Percentiles rank a stretch among this genome's conserved stretches.
Conservation (phyloP, 2,888 invertebrate species). For the Ophion costatus region DNA sequence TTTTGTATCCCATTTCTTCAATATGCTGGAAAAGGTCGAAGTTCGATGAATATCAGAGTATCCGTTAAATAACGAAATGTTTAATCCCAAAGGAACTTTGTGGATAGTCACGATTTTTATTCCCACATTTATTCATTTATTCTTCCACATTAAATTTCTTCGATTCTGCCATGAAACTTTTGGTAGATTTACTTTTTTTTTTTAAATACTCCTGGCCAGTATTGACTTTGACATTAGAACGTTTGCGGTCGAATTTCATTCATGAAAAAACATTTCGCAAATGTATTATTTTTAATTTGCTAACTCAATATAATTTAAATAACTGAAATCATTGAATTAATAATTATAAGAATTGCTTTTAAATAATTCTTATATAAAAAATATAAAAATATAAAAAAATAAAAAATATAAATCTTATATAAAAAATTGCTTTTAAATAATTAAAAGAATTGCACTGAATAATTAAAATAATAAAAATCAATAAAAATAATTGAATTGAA, state of each 20-base stretch:
- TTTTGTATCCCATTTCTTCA: constrained; percentile 11
- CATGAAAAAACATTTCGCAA: no score
- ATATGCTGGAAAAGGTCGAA: constrained; percentile 31
- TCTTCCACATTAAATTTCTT: not conserved
- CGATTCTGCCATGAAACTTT: not conserved
- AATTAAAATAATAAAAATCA: no score
- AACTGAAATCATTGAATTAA: no score
- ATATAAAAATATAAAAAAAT: no score
- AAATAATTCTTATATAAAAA: no score
- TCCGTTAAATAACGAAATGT: constrained; percentile 34
- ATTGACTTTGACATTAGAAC: not conserved
- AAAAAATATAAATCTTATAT: no score
- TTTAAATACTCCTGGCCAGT: not conserved
- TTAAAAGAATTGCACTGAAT: no score
- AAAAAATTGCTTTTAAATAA: no score
- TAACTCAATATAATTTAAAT: no score
- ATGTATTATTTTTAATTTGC: no score
- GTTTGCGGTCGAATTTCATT: not conserved
- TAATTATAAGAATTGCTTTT: no score
- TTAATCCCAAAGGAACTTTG: not conserved
- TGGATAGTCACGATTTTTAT: not conserved
- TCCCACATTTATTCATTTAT: not conserved
- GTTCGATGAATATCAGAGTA: constrained; percentile 49
- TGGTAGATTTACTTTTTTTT: not conserved
- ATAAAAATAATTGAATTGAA: no score